Conservation (phyloP, 2,113 vertebrate species). For the Bubo bubo region DNA sequence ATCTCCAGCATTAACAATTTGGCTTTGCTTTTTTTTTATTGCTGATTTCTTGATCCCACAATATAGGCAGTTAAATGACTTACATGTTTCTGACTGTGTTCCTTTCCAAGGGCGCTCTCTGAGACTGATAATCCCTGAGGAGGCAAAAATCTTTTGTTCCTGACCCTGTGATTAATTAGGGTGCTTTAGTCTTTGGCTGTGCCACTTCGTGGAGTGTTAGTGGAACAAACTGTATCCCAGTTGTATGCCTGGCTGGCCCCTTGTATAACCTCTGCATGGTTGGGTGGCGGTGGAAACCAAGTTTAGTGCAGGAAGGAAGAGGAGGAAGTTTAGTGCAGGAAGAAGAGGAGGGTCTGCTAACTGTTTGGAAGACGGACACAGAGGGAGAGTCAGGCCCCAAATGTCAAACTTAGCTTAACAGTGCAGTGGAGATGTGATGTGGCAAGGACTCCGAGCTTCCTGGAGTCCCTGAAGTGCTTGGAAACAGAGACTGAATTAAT, state of each 20-base stretch:
- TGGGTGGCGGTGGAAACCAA: not conserved
- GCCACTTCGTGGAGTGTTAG: not conserved
- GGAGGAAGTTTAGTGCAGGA: not conserved
- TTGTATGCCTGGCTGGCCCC: not conserved
- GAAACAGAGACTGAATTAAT: not conserved
- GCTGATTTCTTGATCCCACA: not conserved
- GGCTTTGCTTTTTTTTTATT: not conserved
- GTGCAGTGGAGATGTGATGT: not conserved
- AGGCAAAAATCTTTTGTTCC: not conserved
- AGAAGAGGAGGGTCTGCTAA: not conserved
- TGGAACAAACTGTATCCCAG: not conserved
- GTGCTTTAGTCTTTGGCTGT: not conserved
- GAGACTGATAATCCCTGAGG: not conserved
- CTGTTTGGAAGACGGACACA: too few species aligned
- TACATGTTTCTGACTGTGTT: not conserved
- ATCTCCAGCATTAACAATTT: not conserved
- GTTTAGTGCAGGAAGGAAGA: not conserved
- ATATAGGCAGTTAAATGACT: not conserved
- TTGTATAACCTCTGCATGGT: fast-evolving
- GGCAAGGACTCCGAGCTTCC: not conserved
- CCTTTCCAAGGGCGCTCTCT: not conserved
- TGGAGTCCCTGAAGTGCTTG: not conserved
- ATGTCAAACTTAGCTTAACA: not conserved
- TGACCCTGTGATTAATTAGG: not conserved
- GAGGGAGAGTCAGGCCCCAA: not conserved